Percentiles rank a stretch among this genome's conserved stretches.
Evolutionary conservation across 1,140 invertebrate species (phyloP).

Genomic region (Monochamus saltuarius): DNA sequence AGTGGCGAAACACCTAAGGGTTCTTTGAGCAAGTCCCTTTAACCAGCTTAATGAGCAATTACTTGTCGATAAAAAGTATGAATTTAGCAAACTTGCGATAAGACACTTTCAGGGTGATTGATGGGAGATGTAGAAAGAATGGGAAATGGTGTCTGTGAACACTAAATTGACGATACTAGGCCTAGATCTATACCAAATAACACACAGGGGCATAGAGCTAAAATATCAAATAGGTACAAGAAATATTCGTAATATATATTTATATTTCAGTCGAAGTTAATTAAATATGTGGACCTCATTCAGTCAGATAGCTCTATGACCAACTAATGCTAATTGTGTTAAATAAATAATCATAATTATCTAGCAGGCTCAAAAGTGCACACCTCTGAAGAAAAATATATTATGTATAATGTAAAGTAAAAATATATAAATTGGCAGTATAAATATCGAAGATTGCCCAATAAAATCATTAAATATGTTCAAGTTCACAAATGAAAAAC

Average conservation of each 20-base stretch:
- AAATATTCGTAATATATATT: conserved; percentile 13
- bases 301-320: conserved; percentile 24
- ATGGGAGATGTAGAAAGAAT: conserved; percentile 2
- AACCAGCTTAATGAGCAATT: conserved; percentile 10
- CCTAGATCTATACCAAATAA: conserved; percentile 18
- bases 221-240: conserved; percentile 11
- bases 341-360: conserved; percentile 26
- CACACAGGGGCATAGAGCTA: conserved; percentile 21
- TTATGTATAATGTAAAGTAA: no score
- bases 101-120: conserved; percentile 5
- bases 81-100: neutral
- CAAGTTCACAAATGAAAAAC: no score
- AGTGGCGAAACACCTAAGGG: no score
- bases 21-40: no score
- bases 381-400: conserved; percentile 2
- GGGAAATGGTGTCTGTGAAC: conserved; percentile 2
- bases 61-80: conserved; percentile 10
- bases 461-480: no score
- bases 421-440: no score
- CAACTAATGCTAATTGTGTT: conserved; percentile 23
- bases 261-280: conserved; percentile 20
- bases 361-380: neutral
- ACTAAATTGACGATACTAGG: conserved; percentile 27
- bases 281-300: conserved; percentile 18
- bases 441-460: no score